A percentile compares a stretch with the other conserved stretches of the same genome.
Evolutionary conservation across 2,113 vertebrate species (phyloP).

Genomic region (Gulo gulo): DNA sequence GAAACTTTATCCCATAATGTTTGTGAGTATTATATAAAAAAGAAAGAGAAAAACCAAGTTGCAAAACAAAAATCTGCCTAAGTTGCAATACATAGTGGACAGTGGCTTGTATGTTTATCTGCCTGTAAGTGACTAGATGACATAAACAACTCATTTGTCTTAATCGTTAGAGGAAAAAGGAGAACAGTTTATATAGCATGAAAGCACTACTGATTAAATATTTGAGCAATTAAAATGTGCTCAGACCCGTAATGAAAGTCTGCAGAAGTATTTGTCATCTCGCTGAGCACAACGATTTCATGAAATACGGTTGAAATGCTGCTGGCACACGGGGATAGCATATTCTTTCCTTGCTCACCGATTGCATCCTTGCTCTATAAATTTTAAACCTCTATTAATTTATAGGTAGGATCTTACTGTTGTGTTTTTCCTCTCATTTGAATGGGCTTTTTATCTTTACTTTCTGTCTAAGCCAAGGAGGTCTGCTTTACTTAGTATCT

Average conservation of each 20-base stretch:
- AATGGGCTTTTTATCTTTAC: background rate
- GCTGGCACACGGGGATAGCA: background rate
- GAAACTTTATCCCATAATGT: background rate
- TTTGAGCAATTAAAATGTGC: slow-evolving; percentile 12
- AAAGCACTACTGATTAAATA: slow-evolving; percentile 13
- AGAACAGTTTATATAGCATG: background rate
- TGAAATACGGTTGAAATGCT: background rate
- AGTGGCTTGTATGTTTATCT: background rate
- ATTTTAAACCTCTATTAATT: background rate
- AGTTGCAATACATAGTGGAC: background rate
- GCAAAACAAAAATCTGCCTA: background rate
- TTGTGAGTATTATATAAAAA: background rate
- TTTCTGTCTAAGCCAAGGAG: background rate
- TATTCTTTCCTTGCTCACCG: background rate
- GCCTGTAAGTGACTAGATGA: background rate
- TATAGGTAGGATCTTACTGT: background rate
- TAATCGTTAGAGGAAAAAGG: background rate
- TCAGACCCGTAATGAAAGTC: background rate
- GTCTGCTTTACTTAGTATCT: background rate
- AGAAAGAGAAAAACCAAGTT: background rate
- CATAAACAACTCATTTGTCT: slow-evolving; percentile 15
- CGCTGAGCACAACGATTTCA: background rate
- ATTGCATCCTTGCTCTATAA: background rate
- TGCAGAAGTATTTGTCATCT: background rate
- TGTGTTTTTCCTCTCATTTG: background rate